Conservation (phyloP, 2,888 invertebrate species). For the Ormyrus nitidulus region DNA sequence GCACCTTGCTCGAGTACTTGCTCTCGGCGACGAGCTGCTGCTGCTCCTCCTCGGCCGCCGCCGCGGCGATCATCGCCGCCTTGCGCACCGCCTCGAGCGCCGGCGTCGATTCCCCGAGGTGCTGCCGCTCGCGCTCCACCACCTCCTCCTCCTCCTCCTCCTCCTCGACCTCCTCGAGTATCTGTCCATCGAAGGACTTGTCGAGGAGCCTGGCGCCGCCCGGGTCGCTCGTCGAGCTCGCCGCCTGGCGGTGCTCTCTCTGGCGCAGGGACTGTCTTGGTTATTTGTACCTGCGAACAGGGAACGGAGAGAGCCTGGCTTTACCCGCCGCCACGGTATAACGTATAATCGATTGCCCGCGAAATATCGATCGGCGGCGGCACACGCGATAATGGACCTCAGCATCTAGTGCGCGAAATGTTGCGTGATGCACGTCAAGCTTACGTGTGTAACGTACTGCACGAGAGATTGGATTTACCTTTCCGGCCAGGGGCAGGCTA, state of each 20-base stretch:
- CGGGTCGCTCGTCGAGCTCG: background rate
- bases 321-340: too few relatives aligned
- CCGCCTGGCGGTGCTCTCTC: slow-evolving; percentile 62
- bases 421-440: too few relatives aligned
- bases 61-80: too few relatives aligned
- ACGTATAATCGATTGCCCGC: too few relatives aligned
- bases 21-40: slow-evolving; percentile 60
- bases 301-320: background rate
- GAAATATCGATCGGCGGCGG: too few relatives aligned
- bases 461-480: slow-evolving; percentile 63
- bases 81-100: too few relatives aligned
- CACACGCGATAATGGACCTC: too few relatives aligned
- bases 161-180: slow-evolving; percentile 66
- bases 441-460: too few relatives aligned
- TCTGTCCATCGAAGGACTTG: slow-evolving; percentile 62
- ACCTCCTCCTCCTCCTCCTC: slow-evolving; percentile 63
- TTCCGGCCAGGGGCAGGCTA: slow-evolving; percentile 83
- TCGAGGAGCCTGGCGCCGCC: slow-evolving; percentile 55
- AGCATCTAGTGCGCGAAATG: too few relatives aligned
- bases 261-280: slow-evolving; percentile 69
- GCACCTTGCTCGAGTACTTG: slow-evolving; percentile 68
- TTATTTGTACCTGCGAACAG: slow-evolving; percentile 69
- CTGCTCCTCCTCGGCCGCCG: background rate
- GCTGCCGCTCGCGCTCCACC: background rate
- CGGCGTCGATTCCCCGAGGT: too few relatives aligned